A percentile compares a stretch with the other conserved stretches of the same genome.
Conservation (phyloP, 2,888 invertebrate genomes). For the Boloria euphrosyne region DNA sequence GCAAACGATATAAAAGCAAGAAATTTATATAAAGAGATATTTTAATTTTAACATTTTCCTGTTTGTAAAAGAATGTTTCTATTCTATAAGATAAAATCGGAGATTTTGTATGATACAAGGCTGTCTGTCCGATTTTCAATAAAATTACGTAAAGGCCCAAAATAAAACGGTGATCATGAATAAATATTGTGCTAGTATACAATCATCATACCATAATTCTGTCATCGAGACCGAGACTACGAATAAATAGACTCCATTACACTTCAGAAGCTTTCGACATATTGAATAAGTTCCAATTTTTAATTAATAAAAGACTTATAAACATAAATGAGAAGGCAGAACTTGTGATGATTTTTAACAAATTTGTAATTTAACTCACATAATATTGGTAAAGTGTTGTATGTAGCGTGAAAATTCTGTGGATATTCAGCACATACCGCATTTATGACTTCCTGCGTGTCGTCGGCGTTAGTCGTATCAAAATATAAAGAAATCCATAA, state of each 20-base stretch:
- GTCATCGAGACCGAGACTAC: conserved; percentile 59
- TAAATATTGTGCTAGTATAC: conserved; percentile 52
- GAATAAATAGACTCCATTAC: conserved; percentile 50
- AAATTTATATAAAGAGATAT: no score
- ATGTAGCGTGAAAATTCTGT: conserved; percentile 46
- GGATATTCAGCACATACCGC: conserved; percentile 37
- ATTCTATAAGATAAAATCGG: conserved; percentile 7
- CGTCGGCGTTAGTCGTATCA: conserved; percentile 51
- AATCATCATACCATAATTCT: conserved; percentile 64
- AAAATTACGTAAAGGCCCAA: conserved; percentile 56
- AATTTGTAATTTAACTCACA: background rate
- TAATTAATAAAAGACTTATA: conserved; percentile 11
- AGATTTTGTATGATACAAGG: conserved; percentile 22
- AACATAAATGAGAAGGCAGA: background rate
- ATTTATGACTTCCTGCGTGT: conserved; percentile 73
- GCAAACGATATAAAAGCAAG: no score
- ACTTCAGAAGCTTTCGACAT: conserved; percentile 40
- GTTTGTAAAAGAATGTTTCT: conserved; percentile 1
- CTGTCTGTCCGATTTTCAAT: conserved; percentile 44
- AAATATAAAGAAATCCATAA: conserved; percentile 64
- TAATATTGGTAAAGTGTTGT: conserved; percentile 4
- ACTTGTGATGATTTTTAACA: background rate
- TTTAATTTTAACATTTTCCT: no score
- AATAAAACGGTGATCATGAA: conserved; percentile 45
- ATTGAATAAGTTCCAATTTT: conserved; percentile 25